Base-by-base conservation (phyloP, 1,140 invertebrate species). In the Caenorhabditis brenneri region DNA sequence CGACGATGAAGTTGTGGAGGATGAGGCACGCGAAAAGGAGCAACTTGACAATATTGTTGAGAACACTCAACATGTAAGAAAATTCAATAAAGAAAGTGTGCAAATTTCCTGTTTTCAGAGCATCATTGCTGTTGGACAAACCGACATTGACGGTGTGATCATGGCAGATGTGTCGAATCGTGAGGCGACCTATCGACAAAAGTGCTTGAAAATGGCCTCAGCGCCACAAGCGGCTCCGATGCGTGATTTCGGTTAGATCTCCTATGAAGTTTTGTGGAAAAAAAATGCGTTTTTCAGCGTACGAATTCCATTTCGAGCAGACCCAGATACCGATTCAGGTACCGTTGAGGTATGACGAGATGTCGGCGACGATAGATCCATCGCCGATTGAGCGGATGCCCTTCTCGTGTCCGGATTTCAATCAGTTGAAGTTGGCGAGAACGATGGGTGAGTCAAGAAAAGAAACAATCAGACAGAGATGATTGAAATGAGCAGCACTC, bases 31-130 rank as follows among this genome's bases (percentile, higher is more conserved):
- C 2, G 65, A 74, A 27, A 33, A n/a, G 10, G 65, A 74, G 36
- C 65, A 74, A 22, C 65, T 74, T 10, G 65, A 74, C 65, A 74
- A 74, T 31, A 74, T 74, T 74, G 65, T 74, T 10, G 65, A 74
- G 36, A 74, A n/a, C 22, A 74, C 65, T 24, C 65, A 74, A 24
- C 65, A 74, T 24, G 65, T 74, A 74, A 42, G 65, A 0, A 1
- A 27, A 1, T 9, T 27, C 27, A 19, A 0, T 19, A 51, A 51
- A 19, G 6, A 5, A 55, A 55, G 6, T 24, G 22, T 5, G 9
- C 51, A 4, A 55, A 5, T 55, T 6, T 49, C n/a, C 48, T 27
- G 4, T 55, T 74, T 74, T 0, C 65, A 74, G 65, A 74, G 65
- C 65, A 74, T 74, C 36, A 74, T 74, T n/a, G 65, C 65, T 22